Base-by-base conservation (phyloP, 2,113 vertebrate genomes). In the Hippocampus barbouri region DNA sequence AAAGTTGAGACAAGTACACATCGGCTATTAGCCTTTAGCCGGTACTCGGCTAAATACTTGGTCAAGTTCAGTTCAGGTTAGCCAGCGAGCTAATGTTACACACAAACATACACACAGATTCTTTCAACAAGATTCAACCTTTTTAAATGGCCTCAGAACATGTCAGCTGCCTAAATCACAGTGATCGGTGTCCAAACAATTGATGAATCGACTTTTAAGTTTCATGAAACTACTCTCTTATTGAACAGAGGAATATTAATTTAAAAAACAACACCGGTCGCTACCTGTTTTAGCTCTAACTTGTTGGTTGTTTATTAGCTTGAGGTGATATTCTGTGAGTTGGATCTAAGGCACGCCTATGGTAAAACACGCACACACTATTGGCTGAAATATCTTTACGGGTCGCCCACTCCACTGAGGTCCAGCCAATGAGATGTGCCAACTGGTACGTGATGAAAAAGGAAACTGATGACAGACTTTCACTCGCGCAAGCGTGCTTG, bases 261-360 rank as follows among this genome's bases (percentile, higher is more conserved):
- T 59, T 0, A 4, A 14, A 30, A 60, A 62, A 38, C 38, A 21
- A 41, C 11, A 40, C 5, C 23, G 11, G 21, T 65, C 14, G 40
- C 62, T 15, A 66, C 64, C 64, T 66, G 23, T 11, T 47, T 27
- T 27, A 16, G 64, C 12, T 66, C 27, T 8, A 66, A 47, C 61
- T 40, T 40, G 34, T n/a, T 63, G 38, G 9, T 63, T 63, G 64
- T 66, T 66, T 66, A 66, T 23, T 66, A 66, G 41, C n/a, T 14
- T 43, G 12, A 4, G 30, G 18, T 14, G 15, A 66, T 15, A 15
- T 14, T 9, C 40, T 18, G n/a, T 45, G 63, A 12, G 62, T 43
- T 43, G 40, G 40, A 7, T 7, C 63, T 8, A 65, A 66, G n/a
- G 12, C 47, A 66, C 64, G 63, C 20, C 64, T 23, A 47, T 27